phyloP scores from a whole-genome alignment of 2,113 vertebrate species.

The Penelope pileata region DNA sequence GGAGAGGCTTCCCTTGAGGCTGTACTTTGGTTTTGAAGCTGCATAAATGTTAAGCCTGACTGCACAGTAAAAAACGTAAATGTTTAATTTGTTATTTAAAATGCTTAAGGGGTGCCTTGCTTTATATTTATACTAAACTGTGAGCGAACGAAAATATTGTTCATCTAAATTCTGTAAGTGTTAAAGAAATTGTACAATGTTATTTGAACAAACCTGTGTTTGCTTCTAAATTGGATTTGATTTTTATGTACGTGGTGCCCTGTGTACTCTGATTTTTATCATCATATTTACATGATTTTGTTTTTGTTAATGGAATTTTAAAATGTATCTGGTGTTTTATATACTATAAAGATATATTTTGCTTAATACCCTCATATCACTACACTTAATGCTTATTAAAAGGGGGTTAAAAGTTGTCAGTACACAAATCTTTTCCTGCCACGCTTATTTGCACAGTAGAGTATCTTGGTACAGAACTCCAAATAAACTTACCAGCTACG shows the following conservation, averaged over 20 bases:
- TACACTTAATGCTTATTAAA: neutral
- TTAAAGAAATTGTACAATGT: slow-evolving; percentile 52
- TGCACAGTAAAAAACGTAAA: slow-evolving; percentile 87
- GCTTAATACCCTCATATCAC: neutral
- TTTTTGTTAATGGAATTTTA: neutral
- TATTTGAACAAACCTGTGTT: slow-evolving; percentile 44
- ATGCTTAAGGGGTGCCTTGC: slow-evolving; percentile 84
- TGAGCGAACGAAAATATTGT: slow-evolving; percentile 79
- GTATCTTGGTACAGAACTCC: neutral
- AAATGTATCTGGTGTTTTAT: neutral
- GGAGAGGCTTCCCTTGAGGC: slow-evolving; percentile 85
- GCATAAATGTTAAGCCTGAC: slow-evolving; percentile 85
- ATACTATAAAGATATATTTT: slow-evolving; percentile 16
- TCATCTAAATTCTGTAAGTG: slow-evolving; percentile 76
- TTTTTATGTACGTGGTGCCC: slow-evolving; percentile 57
- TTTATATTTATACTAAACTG: slow-evolving; percentile 84
- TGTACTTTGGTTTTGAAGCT: slow-evolving; percentile 84
- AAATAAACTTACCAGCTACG: neutral
- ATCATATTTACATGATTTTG: slow-evolving; percentile 37
- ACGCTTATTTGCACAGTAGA: neutral
- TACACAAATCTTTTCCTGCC: neutral
- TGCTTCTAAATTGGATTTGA: slow-evolving; percentile 76
- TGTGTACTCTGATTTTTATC: slow-evolving; percentile 61
- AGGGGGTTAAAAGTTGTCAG: neutral
- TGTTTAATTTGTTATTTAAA: slow-evolving; percentile 88